Percentiles rank a stretch among this genome's conserved stretches.
phyloP scores from a whole-genome alignment of 30 jellyfish, hydroid and myxozoan genomes.

The Turritopsis dohrnii region DNA sequence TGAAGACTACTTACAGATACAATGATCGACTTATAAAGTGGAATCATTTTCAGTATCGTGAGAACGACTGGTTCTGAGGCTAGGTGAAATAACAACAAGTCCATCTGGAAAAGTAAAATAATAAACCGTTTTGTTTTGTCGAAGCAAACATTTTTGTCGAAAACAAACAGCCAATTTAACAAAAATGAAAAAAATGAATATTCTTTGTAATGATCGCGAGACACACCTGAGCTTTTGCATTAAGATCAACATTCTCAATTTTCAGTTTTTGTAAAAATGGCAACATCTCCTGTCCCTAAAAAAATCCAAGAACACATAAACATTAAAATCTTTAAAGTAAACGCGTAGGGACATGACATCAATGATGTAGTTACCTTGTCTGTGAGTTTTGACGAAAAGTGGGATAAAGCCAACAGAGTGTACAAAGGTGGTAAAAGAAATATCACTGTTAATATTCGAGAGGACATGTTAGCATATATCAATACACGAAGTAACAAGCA shows the following conservation, averaged over 20 bases:
- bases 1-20: slow-evolving; percentile 14
- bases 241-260: neutral
- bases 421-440: neutral
- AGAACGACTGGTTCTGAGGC: slow-evolving; percentile 23
- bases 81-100: slow-evolving; percentile 19
- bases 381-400: neutral
- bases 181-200: no score
- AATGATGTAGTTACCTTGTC: slow-evolving; percentile 10
- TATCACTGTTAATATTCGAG: neutral
- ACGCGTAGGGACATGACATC: no score
- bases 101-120: neutral
- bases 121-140: no score
- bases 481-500: slow-evolving; percentile 5
- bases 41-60: slow-evolving; percentile 27
- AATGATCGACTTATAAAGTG: slow-evolving; percentile 29
- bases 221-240: slow-evolving; percentile 16
- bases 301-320: neutral
- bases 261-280: neutral
- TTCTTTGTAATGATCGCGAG: neutral
- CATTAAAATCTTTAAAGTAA: no score
- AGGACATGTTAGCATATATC: slow-evolving; percentile 1
- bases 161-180: no score
- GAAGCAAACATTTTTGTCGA: no score
- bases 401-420: neutral
- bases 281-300: slow-evolving; percentile 1